Conservation (phyloP, 1,140 invertebrate genomes). For the Calliphora vicina region DNA sequence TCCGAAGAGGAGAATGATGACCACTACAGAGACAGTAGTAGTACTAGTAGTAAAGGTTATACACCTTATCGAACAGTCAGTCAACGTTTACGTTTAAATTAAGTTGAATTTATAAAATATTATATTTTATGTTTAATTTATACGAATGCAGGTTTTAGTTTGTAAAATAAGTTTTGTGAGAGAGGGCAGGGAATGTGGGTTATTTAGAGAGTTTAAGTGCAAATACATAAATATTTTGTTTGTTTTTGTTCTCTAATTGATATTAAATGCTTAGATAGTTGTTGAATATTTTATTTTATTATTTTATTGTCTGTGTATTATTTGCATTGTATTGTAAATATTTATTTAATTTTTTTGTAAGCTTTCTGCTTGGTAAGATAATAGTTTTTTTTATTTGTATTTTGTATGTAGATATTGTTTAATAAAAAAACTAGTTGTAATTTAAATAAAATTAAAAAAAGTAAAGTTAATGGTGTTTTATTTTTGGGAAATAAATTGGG, state of each 20-base stretch:
- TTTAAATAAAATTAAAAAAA: neutral
- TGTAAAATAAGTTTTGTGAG: neutral
- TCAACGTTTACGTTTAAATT: slow-evolving; percentile 11
- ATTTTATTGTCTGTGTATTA: neutral
- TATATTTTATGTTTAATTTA: neutral
- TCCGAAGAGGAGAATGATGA: slow-evolving; percentile 26
- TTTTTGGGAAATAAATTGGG: too few species aligned
- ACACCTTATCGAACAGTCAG: neutral
- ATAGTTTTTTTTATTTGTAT: neutral
- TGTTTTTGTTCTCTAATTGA: neutral
- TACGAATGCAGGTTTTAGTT: neutral
- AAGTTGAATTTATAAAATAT: neutral
- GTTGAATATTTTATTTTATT: slow-evolving; percentile 18
- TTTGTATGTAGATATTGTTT: neutral
- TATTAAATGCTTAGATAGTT: slow-evolving; percentile 25
- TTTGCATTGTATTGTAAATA: neutral
- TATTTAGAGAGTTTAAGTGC: too few species aligned
- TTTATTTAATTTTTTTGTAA: neutral
- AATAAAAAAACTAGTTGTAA: neutral
- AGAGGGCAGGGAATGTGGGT: too few species aligned
- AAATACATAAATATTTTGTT: neutral
- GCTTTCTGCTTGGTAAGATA: neutral
- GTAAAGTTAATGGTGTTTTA: too few species aligned
- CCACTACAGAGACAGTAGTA: neutral
- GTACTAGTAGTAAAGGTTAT: too few species aligned